Conservation (phyloP, 2,888 invertebrate species). For the Harpalus rufipes region DNA sequence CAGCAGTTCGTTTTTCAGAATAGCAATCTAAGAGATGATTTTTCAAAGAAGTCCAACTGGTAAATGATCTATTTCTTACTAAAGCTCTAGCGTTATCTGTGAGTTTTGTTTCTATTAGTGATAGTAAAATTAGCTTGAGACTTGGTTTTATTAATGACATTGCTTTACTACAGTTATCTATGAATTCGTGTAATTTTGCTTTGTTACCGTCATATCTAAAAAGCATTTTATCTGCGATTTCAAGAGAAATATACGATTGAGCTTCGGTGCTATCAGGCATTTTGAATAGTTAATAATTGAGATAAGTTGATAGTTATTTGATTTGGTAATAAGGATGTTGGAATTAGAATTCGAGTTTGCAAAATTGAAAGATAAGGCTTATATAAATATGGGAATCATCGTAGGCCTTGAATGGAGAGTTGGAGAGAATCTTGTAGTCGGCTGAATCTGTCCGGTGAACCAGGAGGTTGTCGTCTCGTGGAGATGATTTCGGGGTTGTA, state of each 20-base stretch:
- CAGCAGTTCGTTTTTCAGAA: slow-evolving; percentile 68
- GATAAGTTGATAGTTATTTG: no score
- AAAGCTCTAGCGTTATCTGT: slow-evolving; percentile 69
- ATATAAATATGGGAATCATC: no score
- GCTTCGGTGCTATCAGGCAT: background rate
- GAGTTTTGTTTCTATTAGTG: slow-evolving; percentile 70
- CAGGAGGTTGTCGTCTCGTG: no score
- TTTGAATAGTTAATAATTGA: background rate
- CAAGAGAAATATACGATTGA: background rate
- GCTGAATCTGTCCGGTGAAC: no score
- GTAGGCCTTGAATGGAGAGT: no score
- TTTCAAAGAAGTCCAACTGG: slow-evolving; percentile 69
- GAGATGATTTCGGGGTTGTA: no score
- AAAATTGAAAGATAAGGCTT: no score
- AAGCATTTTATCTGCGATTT: background rate
- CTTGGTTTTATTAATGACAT: slow-evolving; percentile 66
- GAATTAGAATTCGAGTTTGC: no score
- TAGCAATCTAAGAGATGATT: slow-evolving; percentile 55
- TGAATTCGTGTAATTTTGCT: slow-evolving; percentile 63
- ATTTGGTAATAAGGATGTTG: no score
- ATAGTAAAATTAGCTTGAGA: slow-evolving; percentile 66
- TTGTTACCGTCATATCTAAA: background rate
- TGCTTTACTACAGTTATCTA: slow-evolving; percentile 65
- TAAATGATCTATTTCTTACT: slow-evolving; percentile 69
- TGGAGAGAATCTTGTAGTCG: no score